Conservation (phyloP, 2,888 invertebrate species). For the Mythimna loreyi region DNA sequence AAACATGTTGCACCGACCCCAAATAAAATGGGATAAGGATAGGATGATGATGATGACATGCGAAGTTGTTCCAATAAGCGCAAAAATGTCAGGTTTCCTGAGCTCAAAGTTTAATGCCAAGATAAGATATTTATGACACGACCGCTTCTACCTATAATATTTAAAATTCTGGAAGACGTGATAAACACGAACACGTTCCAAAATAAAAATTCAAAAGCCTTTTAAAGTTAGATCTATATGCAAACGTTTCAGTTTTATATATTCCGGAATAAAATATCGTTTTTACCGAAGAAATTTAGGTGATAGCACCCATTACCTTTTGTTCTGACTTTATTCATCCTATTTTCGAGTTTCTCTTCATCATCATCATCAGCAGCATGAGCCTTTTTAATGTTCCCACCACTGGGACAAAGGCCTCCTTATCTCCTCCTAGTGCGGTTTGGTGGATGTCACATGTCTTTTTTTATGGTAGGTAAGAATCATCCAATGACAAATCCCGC, state of each 20-base stretch:
- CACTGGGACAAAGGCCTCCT: too few species aligned
- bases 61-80: not conserved
- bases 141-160: slow-evolving; percentile 11
- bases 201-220: slow-evolving; percentile 43
- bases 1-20: too few species aligned
- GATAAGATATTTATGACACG: slow-evolving; percentile 18
- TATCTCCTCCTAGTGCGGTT: too few species aligned
- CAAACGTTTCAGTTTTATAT: slow-evolving; percentile 29
- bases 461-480: too few species aligned
- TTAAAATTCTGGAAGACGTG: slow-evolving; percentile 26
- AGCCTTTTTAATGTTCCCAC: too few species aligned
- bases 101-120: slow-evolving; percentile 19
- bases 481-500: too few species aligned
- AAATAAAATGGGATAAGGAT: too few species aligned
- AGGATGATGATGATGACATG: too few species aligned
- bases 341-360: slow-evolving; percentile 53
- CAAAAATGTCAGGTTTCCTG: slow-evolving; percentile 7
- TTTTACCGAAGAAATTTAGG: slow-evolving; percentile 38
- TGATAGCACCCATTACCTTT: slow-evolving; percentile 45
- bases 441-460: too few species aligned
- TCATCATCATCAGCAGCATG: too few species aligned
- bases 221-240: slow-evolving; percentile 43
- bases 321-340: slow-evolving; percentile 62
- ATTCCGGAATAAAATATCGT: slow-evolving; percentile 29
- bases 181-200: slow-evolving; percentile 32